Conservation (phyloP, 92 coral and sea anemone genomes). For the Porites evermanni region DNA sequence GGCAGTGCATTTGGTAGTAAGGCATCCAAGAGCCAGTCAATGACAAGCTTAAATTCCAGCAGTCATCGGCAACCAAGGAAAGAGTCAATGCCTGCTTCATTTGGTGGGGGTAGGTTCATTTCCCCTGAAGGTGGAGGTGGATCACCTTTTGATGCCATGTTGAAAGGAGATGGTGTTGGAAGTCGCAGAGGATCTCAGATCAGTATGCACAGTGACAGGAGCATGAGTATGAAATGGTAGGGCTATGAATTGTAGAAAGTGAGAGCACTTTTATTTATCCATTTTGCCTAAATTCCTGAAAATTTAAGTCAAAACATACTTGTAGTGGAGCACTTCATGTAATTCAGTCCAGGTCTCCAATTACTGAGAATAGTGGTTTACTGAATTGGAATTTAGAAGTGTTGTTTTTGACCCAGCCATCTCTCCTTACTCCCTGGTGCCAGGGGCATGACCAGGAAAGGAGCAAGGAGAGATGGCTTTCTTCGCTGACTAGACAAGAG, state of each 20-base stretch:
- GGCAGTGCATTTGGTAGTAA: constrained; percentile 70
- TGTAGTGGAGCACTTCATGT: no score
- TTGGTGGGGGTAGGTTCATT: constrained; percentile 77
- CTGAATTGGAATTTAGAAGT: no score
- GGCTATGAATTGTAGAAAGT: not conserved
- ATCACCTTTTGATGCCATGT: constrained; percentile 96
- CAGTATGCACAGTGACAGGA: constrained; percentile 89
- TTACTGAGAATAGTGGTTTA: no score
- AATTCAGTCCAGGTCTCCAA: no score
- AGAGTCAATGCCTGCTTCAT: constrained; percentile 83
- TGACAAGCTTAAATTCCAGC: constrained; percentile 87
- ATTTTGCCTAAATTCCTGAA: no score
- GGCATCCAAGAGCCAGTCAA: constrained; percentile 89
- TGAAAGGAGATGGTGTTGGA: constrained; percentile 82
- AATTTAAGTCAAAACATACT: no score
- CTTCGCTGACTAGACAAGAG: no score
- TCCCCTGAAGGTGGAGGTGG: constrained; percentile 76
- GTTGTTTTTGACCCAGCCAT: no score
- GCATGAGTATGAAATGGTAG: constrained; percentile 88
- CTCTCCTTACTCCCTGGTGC: no score
- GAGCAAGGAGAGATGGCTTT: no score
- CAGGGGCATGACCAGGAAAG: no score
- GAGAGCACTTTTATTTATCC: no score
- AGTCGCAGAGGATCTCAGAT: constrained; percentile 94
- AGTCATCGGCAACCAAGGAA: constrained; percentile 78